A percentile compares a stretch with the other conserved stretches of the same genome.
Conservation (phyloP, 35 echinoderm and acorn worm species). For the Holothuria glaberrima region DNA sequence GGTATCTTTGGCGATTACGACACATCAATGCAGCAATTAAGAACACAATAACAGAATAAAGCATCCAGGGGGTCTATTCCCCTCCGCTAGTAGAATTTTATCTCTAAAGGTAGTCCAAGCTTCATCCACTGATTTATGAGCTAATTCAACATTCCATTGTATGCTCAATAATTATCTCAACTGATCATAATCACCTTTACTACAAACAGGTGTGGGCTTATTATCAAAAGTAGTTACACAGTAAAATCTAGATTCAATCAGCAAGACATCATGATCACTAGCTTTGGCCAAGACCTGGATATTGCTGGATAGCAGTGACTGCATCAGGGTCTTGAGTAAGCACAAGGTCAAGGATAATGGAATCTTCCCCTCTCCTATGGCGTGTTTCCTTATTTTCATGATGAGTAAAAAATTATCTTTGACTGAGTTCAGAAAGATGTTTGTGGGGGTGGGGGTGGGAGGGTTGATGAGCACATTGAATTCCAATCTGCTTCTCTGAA, state of each 20-base stretch:
- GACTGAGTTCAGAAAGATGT: no score
- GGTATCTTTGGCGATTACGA: no score
- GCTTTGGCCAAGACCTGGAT: conserved; percentile 4
- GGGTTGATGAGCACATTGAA: no score
- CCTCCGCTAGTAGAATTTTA: no score
- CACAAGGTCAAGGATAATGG: conserved; percentile 1
- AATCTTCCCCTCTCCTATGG: conserved; percentile 15
- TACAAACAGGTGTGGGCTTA: background rate
- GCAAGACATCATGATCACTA: conserved; percentile 32
- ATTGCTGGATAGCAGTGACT: background rate
- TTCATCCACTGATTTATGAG: background rate
- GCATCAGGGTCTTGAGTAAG: conserved; percentile 26
- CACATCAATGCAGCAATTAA: no score
- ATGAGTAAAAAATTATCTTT: conserved; percentile 20
- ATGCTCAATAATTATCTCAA: no score
- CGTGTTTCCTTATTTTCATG: background rate
- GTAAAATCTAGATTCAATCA: background rate
- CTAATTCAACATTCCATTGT: no score
- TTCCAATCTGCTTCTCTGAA: no score
- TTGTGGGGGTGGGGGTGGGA: no score
- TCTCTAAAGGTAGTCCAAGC: background rate
- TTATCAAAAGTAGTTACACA: background rate
- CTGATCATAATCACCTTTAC: no score
- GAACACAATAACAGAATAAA: no score
- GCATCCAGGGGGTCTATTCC: no score